Evolutionary conservation across 2,797 vertebrate genomes (phyloP).

Genomic region (Hafferia zeledoni): DNA sequence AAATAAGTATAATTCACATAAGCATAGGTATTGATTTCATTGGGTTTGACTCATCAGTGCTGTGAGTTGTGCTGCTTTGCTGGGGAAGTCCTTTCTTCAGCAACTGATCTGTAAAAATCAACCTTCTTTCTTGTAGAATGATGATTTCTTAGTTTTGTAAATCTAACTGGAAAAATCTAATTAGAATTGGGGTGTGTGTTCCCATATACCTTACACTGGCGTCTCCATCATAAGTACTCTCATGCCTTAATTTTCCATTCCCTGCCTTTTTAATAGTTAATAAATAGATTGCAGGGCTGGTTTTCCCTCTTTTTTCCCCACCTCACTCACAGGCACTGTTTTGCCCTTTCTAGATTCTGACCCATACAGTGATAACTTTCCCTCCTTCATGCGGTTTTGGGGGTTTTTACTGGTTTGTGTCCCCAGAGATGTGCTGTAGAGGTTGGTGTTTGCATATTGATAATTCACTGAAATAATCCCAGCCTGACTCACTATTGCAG

Average conservation of each 20-base stretch:
- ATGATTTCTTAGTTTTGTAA: not conserved
- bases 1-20: not conserved
- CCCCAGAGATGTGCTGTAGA: too few relatives aligned
- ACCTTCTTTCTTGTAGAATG: not conserved
- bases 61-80: not conserved
- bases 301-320: fast-evolving
- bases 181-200: not conserved
- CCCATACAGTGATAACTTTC: not conserved
- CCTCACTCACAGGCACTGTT: fast-evolving
- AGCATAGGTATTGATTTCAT: not conserved
- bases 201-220: fast-evolving
- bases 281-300: fast-evolving
- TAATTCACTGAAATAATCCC: not conserved
- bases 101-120: not conserved
- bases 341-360: not conserved
- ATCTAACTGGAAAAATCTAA: not conserved
- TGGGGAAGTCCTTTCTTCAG: not conserved
- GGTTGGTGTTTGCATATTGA: not conserved
- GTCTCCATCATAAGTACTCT: not conserved
- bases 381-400: not conserved
- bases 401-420: not conserved
- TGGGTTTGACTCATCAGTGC: not conserved
- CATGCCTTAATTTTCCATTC: not conserved
- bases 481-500: fast-evolving
- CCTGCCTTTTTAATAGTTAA: not conserved